Conservation (phyloP, 2,888 invertebrate genomes). For the Diarsia rubi region DNA sequence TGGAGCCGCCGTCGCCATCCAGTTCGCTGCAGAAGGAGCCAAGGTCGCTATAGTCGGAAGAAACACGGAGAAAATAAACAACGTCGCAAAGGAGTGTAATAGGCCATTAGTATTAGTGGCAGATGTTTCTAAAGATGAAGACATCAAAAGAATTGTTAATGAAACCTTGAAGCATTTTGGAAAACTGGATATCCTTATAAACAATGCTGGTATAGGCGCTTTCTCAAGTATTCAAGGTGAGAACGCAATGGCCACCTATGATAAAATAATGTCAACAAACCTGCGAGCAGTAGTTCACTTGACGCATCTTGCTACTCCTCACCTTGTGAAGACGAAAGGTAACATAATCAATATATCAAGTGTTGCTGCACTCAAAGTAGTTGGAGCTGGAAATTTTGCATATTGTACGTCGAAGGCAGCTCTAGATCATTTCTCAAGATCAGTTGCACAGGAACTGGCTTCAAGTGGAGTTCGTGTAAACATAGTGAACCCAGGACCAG, state of each 20-base stretch:
- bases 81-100: constrained; percentile 31
- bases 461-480: constrained; percentile 21
- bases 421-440: constrained; percentile 20
- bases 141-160: constrained; percentile 21
- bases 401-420: constrained; percentile 8
- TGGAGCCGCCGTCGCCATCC: constrained; percentile 63
- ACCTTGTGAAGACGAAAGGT: constrained; percentile 76
- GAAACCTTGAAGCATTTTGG: constrained; percentile 28
- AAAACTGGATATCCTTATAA: constrained; percentile 26
- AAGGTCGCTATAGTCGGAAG: constrained; percentile 64
- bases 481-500: constrained; percentile 13
- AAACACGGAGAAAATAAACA: constrained; percentile 53
- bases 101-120: constrained; percentile 27
- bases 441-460: constrained; percentile 22
- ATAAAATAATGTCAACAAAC: constrained; percentile 45
- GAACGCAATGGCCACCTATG: constrained; percentile 4
- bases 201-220: constrained; percentile 20
- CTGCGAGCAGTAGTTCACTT: constrained; percentile 42
- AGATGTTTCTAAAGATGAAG: constrained; percentile 33
- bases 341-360: constrained; percentile 68
- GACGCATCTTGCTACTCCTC: constrained; percentile 59
- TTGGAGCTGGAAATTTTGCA: not conserved
- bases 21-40: constrained; percentile 59
- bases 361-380: not conserved
- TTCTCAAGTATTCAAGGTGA: not conserved